phyloP scores from a whole-genome alignment of 2,113 vertebrate genomes.

The Albula glossodonta region DNA sequence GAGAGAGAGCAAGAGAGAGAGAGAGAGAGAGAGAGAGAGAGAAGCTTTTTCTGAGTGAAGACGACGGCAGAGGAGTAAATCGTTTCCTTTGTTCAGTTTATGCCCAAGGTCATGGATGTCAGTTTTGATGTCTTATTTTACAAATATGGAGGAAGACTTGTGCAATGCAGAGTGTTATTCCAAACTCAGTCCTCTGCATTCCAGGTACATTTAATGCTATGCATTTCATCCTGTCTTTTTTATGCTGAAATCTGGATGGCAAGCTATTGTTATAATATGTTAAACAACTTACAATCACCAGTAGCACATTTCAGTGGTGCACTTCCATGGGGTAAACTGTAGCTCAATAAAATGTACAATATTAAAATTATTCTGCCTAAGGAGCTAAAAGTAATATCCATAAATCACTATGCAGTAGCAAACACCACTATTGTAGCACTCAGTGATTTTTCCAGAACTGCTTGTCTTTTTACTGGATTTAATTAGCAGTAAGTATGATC shows the following conservation, averaged over 20 bases:
- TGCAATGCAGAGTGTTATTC: neutral
- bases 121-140: slow-evolving; percentile 28
- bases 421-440: neutral
- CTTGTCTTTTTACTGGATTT: neutral
- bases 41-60: neutral
- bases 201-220: neutral
- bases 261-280: neutral
- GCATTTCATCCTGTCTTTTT: neutral
- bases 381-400: neutral
- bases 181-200: neutral
- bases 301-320: neutral
- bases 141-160: neutral
- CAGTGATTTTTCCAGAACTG: neutral
- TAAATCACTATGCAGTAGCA: neutral
- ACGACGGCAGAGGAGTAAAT: neutral
- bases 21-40: neutral
- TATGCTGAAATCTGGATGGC: too few relatives aligned
- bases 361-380: slow-evolving; percentile 5
- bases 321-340: neutral
- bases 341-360: neutral
- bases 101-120: slow-evolving; percentile 13
- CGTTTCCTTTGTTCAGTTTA: slow-evolving; percentile 6
- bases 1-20: neutral
- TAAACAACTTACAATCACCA: neutral
- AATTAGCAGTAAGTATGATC: neutral